phyloP scores from a whole-genome alignment of 2,888 invertebrate species.

The Thymelicus acteon region DNA sequence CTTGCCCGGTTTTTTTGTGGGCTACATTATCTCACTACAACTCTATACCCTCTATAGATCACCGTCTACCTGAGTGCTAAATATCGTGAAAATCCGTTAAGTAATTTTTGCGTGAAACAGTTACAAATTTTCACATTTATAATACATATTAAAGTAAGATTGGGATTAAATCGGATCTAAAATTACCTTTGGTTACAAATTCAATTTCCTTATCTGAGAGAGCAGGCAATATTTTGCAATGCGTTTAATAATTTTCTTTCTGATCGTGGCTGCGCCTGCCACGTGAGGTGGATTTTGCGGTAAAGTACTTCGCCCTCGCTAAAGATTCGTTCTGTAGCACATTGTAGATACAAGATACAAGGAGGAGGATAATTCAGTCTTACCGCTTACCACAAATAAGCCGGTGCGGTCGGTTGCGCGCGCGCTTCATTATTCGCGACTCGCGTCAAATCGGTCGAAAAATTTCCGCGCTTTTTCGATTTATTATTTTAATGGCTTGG shows the following conservation, averaged over 20 bases:
- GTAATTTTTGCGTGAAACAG: too few species aligned
- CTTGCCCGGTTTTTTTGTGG: too few species aligned
- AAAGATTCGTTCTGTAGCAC: neutral
- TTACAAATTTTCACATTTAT: too few species aligned
- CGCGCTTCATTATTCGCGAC: neutral
- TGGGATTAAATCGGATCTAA: neutral
- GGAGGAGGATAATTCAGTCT: neutral
- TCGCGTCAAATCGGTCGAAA: neutral
- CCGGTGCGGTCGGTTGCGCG: neutral
- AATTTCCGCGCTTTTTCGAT: neutral
- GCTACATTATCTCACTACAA: too few species aligned
- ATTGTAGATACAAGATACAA: neutral
- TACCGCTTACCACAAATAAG: neutral
- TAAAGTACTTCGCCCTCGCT: neutral
- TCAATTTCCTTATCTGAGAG: neutral
- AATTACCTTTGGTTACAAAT: neutral
- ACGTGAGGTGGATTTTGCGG: neutral
- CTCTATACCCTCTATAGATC: too few species aligned
- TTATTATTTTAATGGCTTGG: neutral
- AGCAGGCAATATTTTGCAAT: neutral
- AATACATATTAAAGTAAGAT: too few species aligned
- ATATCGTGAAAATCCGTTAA: too few species aligned
- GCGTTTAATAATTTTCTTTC: neutral
- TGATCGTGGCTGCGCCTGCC: neutral
- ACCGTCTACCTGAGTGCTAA: too few species aligned